Evolutionary conservation across 2,888 invertebrate genomes (phyloP).

Genomic region (Synanthedon formicaeformis): DNA sequence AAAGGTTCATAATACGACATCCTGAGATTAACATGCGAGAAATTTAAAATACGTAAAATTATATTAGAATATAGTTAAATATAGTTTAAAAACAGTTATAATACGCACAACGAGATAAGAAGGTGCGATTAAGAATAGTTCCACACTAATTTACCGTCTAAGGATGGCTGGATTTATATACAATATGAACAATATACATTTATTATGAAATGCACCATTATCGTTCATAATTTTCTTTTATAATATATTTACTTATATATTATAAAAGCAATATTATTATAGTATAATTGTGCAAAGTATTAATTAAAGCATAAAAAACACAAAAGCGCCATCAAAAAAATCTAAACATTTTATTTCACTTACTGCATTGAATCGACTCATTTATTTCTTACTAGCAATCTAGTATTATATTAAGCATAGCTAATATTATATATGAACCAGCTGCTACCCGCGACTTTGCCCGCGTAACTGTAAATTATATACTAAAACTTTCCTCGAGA

Average conservation of each 20-base stretch:
- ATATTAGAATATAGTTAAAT: neutral
- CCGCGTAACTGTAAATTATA: too few species aligned
- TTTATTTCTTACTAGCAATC: too few species aligned
- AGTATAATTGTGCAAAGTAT: neutral
- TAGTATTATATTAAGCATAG: too few species aligned
- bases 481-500: too few species aligned
- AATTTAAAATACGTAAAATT: neutral
- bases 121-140: constrained; percentile 7
- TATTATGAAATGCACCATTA: neutral
- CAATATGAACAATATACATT: constrained; percentile 11
- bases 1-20: too few species aligned
- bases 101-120: constrained; percentile 1
- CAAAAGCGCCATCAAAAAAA: constrained; percentile 36
- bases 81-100: neutral
- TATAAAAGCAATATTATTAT: neutral
- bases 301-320: constrained; percentile 7
- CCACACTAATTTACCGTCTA: constrained; percentile 53
- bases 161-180: constrained; percentile 11
- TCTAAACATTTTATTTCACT: constrained; percentile 4
- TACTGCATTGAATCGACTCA: constrained; percentile 19
- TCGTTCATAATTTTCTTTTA: constrained; percentile 3
- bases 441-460: too few species aligned
- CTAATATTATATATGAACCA: too few species aligned
- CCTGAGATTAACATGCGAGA: too few species aligned
- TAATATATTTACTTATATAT: too few species aligned